Base-by-base conservation (phyloP, 1,140 invertebrate species). In the Pentalonia nigronervosa region DNA sequence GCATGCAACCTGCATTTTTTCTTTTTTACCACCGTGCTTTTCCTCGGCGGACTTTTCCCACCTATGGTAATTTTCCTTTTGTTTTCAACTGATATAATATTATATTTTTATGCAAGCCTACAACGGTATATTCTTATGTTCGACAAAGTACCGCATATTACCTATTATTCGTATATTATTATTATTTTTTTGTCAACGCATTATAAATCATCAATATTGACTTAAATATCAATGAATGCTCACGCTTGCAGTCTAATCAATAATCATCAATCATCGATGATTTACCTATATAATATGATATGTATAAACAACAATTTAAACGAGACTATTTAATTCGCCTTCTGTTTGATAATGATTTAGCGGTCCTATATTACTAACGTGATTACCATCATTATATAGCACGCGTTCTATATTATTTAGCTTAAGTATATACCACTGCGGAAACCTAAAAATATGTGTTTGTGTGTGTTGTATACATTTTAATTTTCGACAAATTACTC, bases 331-430 rank as follows among this genome's bases (percentile, higher is more conserved):
- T 60, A 76, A 76, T 76, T n/a, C 60, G n/a, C 30, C n/a, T 67
- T 67, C 60, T 67, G 56, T 9, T 67, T 67, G 11, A 67, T 67
- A 67, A 67, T 67, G 60, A 76, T 76, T 76, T n/a, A 56, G 56
- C 23, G 14, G 30, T 76, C 41, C 41, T 41, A n/a, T 17, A 76
- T 76, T 14, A 76, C 60, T 76, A 34, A 76, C 60, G 60, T 34
- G 60, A 76, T 76, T 76, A 76, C 60, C 30, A 76, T 76, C 60
- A 76, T 76, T 76, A 67, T 11, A 67, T 30, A 17, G 60, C 60
- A 76, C 60, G 60, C n/a, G 60, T 76, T 76, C 60, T 23, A 76
- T 76, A 76, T 76, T 76, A 76, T 76, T 76, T 76, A 20, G 60
- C 17, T 76, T 76, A 76, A 76, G 60, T 76, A 76, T 34, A 76